These are phyloP conservation scores for Vireo griseus DNA, from an alignment of 2,797 vertebrate genomes.

Conservation along the genomic window DNA sequence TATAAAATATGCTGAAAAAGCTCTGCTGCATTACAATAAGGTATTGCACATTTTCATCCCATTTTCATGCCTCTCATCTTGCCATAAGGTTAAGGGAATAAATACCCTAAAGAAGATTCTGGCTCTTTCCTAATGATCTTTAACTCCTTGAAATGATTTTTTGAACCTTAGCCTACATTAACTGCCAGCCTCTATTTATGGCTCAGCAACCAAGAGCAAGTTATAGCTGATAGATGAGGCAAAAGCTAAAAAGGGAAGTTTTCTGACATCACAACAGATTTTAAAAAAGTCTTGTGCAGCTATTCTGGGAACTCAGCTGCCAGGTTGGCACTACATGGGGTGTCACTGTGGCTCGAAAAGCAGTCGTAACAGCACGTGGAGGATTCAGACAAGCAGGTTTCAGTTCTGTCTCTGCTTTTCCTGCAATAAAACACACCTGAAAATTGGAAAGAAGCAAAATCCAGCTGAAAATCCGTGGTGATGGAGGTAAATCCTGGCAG, in stretches of 20 bases:
- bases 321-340: background rate
- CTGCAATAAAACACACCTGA: background rate
- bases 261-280: constrained; percentile 43
- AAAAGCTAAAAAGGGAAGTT: constrained; percentile 54
- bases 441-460: background rate
- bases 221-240: constrained; percentile 45
- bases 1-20: background rate
- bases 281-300: background rate
- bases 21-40: background rate
- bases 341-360: background rate
- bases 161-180: background rate
- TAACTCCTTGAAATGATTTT: background rate
- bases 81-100: background rate
- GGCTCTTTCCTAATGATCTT: background rate
- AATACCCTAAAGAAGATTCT: background rate
- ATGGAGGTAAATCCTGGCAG: background rate
- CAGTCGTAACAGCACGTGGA: background rate
- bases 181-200: constrained; percentile 18
- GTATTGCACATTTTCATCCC: background rate
- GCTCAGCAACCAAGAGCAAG: background rate
- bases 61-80: background rate
- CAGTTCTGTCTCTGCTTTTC: background rate
- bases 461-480: background rate
- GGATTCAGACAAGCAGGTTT: background rate
- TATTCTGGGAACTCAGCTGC: constrained; percentile 48